phyloP scores from a whole-genome alignment of 2,113 vertebrate genomes.

The Actenoides lindsayi region DNA sequence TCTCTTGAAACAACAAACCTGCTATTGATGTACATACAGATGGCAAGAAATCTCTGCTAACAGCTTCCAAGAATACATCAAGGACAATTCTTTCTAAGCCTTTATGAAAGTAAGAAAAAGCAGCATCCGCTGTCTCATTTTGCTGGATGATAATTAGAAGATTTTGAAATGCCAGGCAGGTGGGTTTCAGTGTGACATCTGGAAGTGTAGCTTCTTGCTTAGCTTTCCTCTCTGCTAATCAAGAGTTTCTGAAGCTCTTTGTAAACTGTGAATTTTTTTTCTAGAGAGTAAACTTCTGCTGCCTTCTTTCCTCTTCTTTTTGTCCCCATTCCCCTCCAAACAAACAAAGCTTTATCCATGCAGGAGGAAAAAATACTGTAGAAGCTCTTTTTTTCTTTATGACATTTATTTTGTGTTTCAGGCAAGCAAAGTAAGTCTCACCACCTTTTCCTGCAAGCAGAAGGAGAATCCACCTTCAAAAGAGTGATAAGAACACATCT shows the following conservation, averaged over 20 bases:
- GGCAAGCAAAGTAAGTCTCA: background rate
- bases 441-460: background rate
- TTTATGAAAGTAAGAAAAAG: background rate
- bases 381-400: background rate
- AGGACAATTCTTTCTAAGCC: conserved; percentile 21
- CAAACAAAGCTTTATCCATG: background rate
- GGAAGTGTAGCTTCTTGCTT: background rate
- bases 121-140: background rate
- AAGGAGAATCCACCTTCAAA: background rate
- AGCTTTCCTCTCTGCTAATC: conserved; percentile 23
- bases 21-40: background rate
- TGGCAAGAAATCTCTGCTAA: background rate
- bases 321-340: background rate
- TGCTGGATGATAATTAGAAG: conserved; percentile 14
- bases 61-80: conserved; percentile 9
- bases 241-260: background rate
- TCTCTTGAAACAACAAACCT: background rate
- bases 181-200: conserved; percentile 14
- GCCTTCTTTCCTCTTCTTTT: background rate
- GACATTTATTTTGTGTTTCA: background rate
- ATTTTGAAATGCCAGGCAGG: background rate
- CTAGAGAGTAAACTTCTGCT: background rate
- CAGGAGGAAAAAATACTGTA: background rate
- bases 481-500: background rate
- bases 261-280: background rate